Conservation (phyloP, 1,140 invertebrate genomes). For the Drosophila kohkoa region DNA sequence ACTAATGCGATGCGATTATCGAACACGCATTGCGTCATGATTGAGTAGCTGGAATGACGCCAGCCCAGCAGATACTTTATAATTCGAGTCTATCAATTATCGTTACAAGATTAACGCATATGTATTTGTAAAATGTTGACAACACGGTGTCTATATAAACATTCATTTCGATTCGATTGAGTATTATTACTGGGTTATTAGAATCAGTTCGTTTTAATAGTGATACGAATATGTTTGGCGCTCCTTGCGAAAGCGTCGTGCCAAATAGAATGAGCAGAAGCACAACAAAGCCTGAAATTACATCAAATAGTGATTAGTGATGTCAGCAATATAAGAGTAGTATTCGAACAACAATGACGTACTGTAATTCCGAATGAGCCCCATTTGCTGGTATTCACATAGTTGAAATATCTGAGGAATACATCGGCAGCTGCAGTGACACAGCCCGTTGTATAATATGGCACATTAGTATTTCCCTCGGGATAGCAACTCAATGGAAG, state of each 20-base stretch:
- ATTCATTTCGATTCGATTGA: conserved; percentile 1
- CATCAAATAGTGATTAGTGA: neutral
- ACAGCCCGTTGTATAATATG: conserved; percentile 52
- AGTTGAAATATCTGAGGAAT: conserved; percentile 52
- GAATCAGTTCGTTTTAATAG: conserved; percentile 47
- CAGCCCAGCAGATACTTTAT: conserved; percentile 12
- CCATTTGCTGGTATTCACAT: conserved; percentile 61
- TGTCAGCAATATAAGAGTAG: neutral
- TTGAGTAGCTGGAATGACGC: conserved; percentile 29
- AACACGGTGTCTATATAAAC: neutral
- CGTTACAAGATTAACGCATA: neutral
- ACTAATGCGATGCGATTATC: conserved; percentile 50
- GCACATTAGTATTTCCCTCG: conserved; percentile 18
- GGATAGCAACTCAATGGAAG: conserved; percentile 60
- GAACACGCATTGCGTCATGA: conserved; percentile 52
- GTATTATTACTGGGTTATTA: neutral
- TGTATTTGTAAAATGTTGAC: conserved; percentile 28
- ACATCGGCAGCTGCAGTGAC: conserved; percentile 52
- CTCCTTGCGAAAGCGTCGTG: conserved; percentile 71
- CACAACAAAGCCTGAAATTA: conserved; percentile 62
- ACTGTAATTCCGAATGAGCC: conserved; percentile 55
- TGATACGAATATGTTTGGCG: conserved; percentile 53
- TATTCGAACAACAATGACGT: conserved; percentile 19
- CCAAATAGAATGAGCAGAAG: conserved; percentile 66
- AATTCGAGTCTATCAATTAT: neutral